Base-by-base conservation (phyloP, 2,888 invertebrate genomes). In the Drosophila melanosoma region DNA sequence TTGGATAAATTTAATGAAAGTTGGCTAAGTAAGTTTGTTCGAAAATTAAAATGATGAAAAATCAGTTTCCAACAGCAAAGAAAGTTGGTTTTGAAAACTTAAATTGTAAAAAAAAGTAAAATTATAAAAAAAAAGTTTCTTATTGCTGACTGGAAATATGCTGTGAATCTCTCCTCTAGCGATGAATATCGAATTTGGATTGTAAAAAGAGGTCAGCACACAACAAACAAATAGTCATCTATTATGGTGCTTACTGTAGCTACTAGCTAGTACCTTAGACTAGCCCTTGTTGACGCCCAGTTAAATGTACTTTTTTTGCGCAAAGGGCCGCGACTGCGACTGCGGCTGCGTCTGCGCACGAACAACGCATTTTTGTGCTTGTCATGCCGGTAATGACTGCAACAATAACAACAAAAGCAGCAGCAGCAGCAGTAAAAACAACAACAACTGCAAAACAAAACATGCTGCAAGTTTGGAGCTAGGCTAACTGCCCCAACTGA, bases 341-440 rank as follows among this genome's bases (percentile, higher is more conserved):
- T 57, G 59, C 67, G 66, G 63, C 77, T 74, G 63, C 85, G 79
- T 83, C 74, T 83, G 90, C 82, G 74, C 85, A 85, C 77, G 69
- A 85, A 81, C 88, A 81, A 84, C 85, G 82, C 90, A 91, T 90
- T 91, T 90, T 86, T 89, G 81, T 86, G 91, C 90, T 86, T 90
- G 90, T 90, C 90, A 90, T 91, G 90, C 89, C 90, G 87, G 90
- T 90, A 89, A 89, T 90, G 87, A 90, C 81, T 82, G 48, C 83
- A 83, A 70, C 77, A 81, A 70, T 23, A 60, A 12, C 32, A 74
- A 40, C 51, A 64, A 20, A 20, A 12, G 4, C 20, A 20, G 1
- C 20, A 29, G 5, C 29, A 69, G 29, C 8, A 32, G 45, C 17
- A 15, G n/a, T 32, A 23, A 3, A 20, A 69, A 61, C 35, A 75